phyloP scores from a whole-genome alignment of 2,113 vertebrate species.

The Mobula hypostoma region DNA sequence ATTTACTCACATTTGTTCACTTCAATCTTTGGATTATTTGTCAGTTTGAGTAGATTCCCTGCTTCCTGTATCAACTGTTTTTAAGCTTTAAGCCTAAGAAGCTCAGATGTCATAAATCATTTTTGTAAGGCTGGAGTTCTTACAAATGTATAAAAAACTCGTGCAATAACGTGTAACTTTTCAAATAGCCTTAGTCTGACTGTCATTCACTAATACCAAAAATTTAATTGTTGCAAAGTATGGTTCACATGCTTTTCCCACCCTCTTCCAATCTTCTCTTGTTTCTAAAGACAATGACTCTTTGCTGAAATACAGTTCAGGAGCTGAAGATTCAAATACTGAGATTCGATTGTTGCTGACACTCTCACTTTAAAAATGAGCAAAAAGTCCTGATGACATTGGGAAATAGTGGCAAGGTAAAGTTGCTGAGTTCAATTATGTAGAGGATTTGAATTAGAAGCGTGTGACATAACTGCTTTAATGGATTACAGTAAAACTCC shows the following conservation, averaged over 20 bases:
- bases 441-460: background rate
- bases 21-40: background rate
- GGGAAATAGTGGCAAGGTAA: background rate
- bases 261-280: background rate
- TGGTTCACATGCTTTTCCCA: background rate
- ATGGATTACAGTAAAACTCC: background rate
- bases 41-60: background rate
- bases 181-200: background rate
- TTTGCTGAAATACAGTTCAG: background rate
- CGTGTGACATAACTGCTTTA: background rate
- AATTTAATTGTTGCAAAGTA: background rate
- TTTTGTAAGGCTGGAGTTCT: background rate
- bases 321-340: background rate
- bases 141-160: background rate
- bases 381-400: background rate
- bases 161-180: background rate
- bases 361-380: constrained; percentile 2
- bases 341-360: background rate
- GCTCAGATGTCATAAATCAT: background rate
- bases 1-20: constrained; percentile 11
- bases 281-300: background rate
- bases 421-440: background rate
- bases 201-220: background rate
- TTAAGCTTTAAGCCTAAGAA: background rate
- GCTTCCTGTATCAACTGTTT: background rate